These are phyloP conservation scores for Drosophila heteroneura DNA, from an alignment of 2,888 invertebrate species.

Conservation along the genomic window DNA sequence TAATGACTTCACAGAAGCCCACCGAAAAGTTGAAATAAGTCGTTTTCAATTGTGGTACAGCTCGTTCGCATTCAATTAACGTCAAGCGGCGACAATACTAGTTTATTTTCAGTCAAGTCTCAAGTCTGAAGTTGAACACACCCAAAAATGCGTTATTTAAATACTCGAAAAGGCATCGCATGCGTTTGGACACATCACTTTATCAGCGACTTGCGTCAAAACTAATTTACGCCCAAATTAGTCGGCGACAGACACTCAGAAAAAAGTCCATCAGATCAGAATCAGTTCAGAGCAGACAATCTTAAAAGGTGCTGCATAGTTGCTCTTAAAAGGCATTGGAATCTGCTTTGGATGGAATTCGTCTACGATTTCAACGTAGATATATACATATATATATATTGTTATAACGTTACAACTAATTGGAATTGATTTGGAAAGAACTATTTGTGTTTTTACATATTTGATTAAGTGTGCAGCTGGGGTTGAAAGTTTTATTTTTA, in stretches of 20 bases:
- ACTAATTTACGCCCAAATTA: conserved; percentile 68
- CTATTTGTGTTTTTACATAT: conserved; percentile 50
- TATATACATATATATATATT: conserved; percentile 15
- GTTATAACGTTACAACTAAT: conserved; percentile 58
- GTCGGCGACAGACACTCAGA: conserved; percentile 31
- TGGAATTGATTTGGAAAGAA: conserved; percentile 62
- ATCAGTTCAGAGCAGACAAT: conserved; percentile 42
- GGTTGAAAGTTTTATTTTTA: conserved; percentile 15
- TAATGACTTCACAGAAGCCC: conserved; percentile 63
- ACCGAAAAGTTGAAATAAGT: conserved; percentile 38
- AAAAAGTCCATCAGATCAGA: conserved; percentile 22
- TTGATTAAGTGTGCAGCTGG: conserved; percentile 52
- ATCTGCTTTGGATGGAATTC: conserved; percentile 2
- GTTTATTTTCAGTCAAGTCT: conserved; percentile 27
- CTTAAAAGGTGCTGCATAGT: conserved; percentile 30
- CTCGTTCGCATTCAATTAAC: conserved; percentile 77
- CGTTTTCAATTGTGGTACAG: conserved; percentile 33
- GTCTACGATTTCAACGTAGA: neutral
- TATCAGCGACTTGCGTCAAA: conserved; percentile 68
- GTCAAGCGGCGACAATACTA: conserved; percentile 47
- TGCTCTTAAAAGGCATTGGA: conserved; percentile 35
- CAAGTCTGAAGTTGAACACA: neutral
- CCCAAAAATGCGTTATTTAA: conserved; percentile 1
- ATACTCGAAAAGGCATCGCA: neutral
- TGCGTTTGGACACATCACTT: conserved; percentile 37